These are phyloP conservation scores for Gymnocheta viridis DNA, from an alignment of 2,888 invertebrate genomes.

Conservation along the genomic window DNA sequence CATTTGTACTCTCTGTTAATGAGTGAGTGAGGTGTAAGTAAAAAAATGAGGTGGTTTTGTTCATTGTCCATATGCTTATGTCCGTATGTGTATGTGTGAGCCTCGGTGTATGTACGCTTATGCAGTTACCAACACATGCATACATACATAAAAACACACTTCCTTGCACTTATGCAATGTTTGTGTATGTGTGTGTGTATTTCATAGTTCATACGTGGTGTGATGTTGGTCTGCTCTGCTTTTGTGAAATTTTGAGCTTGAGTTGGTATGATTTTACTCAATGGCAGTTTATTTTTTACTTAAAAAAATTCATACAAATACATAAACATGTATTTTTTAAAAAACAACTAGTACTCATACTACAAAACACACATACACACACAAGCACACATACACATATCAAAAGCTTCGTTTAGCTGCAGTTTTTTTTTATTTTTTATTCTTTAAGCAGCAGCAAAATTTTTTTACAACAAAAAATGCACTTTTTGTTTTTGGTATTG, in stretches of 20 bases:
- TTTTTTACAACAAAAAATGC: constrained; percentile 58
- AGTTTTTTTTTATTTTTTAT: constrained; percentile 42
- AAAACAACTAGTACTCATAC: constrained; percentile 27
- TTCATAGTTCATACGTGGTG: constrained; percentile 22
- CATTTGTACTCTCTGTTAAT: neutral
- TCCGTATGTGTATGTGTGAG: neutral
- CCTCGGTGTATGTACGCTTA: constrained; percentile 12
- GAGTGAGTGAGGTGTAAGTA: constrained; percentile 51
- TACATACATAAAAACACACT: constrained; percentile 33
- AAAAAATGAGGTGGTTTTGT: constrained; percentile 50
- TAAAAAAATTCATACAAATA: constrained; percentile 20
- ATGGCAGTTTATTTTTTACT: constrained; percentile 56
- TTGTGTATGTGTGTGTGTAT: neutral
- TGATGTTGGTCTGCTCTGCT: constrained; percentile 55
- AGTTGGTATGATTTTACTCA: constrained; percentile 54
- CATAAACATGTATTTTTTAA: constrained; percentile 16
- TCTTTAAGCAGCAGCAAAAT: constrained; percentile 44
- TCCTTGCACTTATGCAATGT: constrained; percentile 49
- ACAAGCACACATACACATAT: constrained; percentile 19
- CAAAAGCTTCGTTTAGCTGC: constrained; percentile 63
- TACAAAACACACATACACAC: neutral
- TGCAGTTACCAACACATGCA: constrained; percentile 50
- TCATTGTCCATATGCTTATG: constrained; percentile 1
- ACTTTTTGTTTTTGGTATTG: constrained; percentile 50
- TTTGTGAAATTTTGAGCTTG: constrained; percentile 44